These are phyloP conservation scores for Aulostomus chinensis DNA, from an alignment of 2,797 vertebrate species.

Conservation along the genomic window DNA sequence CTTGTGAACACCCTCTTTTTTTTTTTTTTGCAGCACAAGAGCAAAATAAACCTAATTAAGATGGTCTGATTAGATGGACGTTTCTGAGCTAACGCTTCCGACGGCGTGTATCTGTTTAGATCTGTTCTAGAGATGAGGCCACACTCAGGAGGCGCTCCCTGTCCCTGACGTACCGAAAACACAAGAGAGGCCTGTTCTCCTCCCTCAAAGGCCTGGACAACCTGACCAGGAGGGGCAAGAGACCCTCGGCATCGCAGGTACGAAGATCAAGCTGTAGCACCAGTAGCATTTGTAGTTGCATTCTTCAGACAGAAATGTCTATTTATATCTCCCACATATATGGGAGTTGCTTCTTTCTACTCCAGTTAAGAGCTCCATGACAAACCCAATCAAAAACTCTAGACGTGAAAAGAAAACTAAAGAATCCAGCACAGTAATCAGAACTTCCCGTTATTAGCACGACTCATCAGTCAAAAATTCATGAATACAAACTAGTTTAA, in stretches of 20 bases:
- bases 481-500: too few relatives aligned
- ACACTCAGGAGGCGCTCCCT: conserved; percentile 87
- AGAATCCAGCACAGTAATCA: neutral
- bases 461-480: too few relatives aligned
- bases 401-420: neutral
- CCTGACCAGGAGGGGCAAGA: conserved; percentile 87
- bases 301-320: too few relatives aligned
- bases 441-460: too few relatives aligned
- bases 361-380: too few relatives aligned
- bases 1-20: neutral
- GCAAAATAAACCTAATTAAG: conserved; percentile 41
- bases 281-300: too few relatives aligned
- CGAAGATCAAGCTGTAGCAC: too few relatives aligned
- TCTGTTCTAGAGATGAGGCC: conserved; percentile 91
- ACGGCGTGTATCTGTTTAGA: conserved; percentile 70
- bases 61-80: conserved; percentile 39
- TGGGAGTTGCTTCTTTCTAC: too few relatives aligned
- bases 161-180: conserved; percentile 83
- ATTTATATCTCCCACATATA: too few relatives aligned
- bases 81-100: conserved; percentile 20
- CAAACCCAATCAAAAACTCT: too few relatives aligned
- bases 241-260: conserved; percentile 89
- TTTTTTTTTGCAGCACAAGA: conserved; percentile 1
- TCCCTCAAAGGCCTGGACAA: conserved; percentile 93
- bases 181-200: conserved; percentile 90